phyloP scores from a whole-genome alignment of 2,797 vertebrate genomes.

The Adelosebastes latens region DNA sequence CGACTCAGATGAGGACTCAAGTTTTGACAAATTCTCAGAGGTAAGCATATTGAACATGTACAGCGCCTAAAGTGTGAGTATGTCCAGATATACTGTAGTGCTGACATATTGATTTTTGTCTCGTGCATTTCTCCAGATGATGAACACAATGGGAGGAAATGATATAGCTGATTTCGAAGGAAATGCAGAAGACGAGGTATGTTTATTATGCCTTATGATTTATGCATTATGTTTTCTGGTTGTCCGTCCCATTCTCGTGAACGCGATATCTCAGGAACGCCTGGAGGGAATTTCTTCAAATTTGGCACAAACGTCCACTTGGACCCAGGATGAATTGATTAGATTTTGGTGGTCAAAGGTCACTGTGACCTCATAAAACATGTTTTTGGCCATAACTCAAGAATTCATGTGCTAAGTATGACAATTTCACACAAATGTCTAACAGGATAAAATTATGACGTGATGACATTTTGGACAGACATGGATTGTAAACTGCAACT shows the following conservation, averaged over 20 bases:
- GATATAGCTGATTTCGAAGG: slow-evolving; percentile 94
- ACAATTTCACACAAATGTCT: background rate
- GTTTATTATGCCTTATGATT: background rate
- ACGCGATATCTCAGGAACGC: background rate
- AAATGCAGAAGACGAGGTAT: slow-evolving; percentile 90
- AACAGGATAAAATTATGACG: background rate
- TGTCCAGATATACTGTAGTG: background rate
- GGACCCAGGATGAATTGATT: background rate
- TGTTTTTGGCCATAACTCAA: background rate
- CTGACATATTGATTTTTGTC: background rate
- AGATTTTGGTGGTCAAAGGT: background rate
- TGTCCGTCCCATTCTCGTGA: background rate
- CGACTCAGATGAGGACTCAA: slow-evolving; percentile 95
- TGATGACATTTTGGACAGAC: background rate
- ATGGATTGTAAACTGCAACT: background rate
- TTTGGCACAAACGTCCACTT: background rate
- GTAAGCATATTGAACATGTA: slow-evolving; percentile 61
- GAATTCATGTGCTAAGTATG: background rate
- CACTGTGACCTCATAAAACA: background rate
- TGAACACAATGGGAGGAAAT: slow-evolving; percentile 97
- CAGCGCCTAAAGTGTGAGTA: background rate
- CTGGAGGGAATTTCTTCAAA: background rate
- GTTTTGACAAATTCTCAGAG: slow-evolving; percentile 98
- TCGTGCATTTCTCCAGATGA: slow-evolving; percentile 86
- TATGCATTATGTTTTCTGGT: background rate